Conservation (phyloP, 2,113 vertebrate species). For the Aplodontia rufa region DNA sequence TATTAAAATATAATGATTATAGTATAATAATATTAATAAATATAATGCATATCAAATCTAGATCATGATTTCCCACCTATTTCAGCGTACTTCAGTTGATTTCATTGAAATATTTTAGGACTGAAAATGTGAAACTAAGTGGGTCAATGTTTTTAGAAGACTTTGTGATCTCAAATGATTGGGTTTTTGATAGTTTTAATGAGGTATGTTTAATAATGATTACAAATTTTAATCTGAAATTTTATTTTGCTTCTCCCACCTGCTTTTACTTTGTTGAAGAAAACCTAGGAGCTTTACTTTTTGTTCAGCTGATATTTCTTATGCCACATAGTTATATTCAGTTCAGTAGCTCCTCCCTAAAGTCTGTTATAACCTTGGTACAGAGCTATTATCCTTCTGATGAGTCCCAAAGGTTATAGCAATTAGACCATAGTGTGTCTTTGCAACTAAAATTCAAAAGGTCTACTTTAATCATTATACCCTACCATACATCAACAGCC, state of each 20-base stretch:
- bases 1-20: too few relatives aligned
- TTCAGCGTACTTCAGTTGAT: too few relatives aligned
- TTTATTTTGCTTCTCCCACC: background rate
- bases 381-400: background rate
- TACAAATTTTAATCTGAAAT: background rate
- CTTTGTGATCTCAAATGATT: background rate
- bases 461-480: conserved; percentile 43
- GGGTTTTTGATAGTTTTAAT: background rate
- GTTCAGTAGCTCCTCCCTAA: background rate
- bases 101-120: too few relatives aligned
- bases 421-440: conserved; percentile 53
- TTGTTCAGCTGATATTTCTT: background rate
- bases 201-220: background rate
- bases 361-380: background rate
- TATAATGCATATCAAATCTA: too few relatives aligned
- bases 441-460: conserved; percentile 48
- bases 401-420: conserved; percentile 31
- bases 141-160: background rate
- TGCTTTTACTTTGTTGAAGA: background rate
- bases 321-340: background rate
- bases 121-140: too few relatives aligned
- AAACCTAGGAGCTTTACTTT: background rate
- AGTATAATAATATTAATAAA: too few relatives aligned
- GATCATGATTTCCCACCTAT: too few relatives aligned
- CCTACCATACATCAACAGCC: conserved; percentile 23